Conservation (phyloP, 2,113 vertebrate species). For the Ranitomeya variabilis region DNA sequence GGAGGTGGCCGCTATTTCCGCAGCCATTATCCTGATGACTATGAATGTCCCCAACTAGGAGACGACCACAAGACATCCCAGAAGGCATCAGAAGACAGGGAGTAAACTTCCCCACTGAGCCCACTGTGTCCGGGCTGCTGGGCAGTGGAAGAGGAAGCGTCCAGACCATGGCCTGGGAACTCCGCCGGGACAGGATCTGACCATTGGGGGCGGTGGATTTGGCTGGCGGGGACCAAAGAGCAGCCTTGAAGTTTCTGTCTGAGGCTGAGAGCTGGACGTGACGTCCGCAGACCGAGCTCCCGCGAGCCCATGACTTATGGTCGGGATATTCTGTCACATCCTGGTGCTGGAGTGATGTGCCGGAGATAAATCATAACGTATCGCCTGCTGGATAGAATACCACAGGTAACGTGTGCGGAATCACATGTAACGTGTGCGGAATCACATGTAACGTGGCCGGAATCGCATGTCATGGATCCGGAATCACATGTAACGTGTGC, state of each 20-base stretch:
- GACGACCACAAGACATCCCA: neutral
- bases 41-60: conserved; percentile 27
- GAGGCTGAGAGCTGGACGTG: neutral
- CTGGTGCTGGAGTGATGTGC: neutral
- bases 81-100: conserved; percentile 4
- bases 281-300: neutral
- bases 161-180: conserved; percentile 15
- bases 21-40: conserved; percentile 8
- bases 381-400: neutral
- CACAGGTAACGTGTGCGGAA: neutral
- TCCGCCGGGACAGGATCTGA: conserved; percentile 44
- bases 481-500: too few species aligned
- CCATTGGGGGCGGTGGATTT: neutral
- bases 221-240: neutral
- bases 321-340: neutral
- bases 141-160: neutral
- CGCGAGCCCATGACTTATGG: neutral
- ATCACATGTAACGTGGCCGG: too few species aligned
- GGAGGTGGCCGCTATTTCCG: conserved; percentile 38
- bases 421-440: too few species aligned
- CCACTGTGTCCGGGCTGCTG: neutral
- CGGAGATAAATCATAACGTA: neutral
- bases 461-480: too few species aligned
- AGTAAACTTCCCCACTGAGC: neutral
- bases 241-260: neutral